Percentiles rank a stretch among this genome's conserved stretches.
Conservation (phyloP, 2,797 vertebrate genomes). For the Leuciscus waleckii region DNA sequence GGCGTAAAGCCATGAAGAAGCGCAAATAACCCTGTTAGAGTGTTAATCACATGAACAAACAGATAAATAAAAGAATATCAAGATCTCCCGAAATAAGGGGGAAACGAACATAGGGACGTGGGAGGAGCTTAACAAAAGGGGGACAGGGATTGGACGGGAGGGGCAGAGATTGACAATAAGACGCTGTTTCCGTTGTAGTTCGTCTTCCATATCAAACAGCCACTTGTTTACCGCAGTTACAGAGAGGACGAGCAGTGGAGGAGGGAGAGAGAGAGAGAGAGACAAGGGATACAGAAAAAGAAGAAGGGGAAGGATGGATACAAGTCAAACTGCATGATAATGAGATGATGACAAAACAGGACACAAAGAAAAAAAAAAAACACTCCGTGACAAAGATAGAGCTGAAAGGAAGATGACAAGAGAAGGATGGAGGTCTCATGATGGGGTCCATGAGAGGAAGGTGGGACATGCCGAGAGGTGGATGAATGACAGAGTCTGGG, state of each 20-base stretch:
- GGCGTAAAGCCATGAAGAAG: slow-evolving; percentile 85
- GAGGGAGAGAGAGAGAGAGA: slow-evolving; percentile 44
- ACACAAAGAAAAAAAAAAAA: slow-evolving; percentile 12
- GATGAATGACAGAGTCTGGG: slow-evolving; percentile 76
- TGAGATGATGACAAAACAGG: slow-evolving; percentile 49
- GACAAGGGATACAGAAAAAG: slow-evolving; percentile 1
- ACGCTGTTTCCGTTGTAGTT: slow-evolving; percentile 68
- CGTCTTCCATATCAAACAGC: slow-evolving; percentile 77
- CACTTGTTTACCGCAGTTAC: slow-evolving; percentile 69
- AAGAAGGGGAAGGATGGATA: slow-evolving; percentile 42
- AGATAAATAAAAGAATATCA: slow-evolving; percentile 53
- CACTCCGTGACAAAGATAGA: slow-evolving; percentile 42
- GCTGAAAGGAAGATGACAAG: slow-evolving; percentile 48
- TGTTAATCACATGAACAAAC: slow-evolving; percentile 79
- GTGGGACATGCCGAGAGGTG: slow-evolving; percentile 72
- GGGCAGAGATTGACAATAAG: slow-evolving; percentile 60
- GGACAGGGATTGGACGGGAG: slow-evolving; percentile 38
- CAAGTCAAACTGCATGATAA: slow-evolving; percentile 63
- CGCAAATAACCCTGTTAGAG: slow-evolving; percentile 85
- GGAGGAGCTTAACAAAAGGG: slow-evolving; percentile 28
- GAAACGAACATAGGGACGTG: slow-evolving; percentile 45
- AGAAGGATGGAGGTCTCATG: slow-evolving; percentile 50
- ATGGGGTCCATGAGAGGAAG: slow-evolving; percentile 69
- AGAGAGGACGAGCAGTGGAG: slow-evolving; percentile 54
- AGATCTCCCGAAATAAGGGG: slow-evolving; percentile 51